Percentiles rank a stretch among this genome's conserved stretches.
Evolutionary conservation across 2,797 vertebrate genomes (phyloP).

Genomic region (Premnoplex brunnescens): DNA sequence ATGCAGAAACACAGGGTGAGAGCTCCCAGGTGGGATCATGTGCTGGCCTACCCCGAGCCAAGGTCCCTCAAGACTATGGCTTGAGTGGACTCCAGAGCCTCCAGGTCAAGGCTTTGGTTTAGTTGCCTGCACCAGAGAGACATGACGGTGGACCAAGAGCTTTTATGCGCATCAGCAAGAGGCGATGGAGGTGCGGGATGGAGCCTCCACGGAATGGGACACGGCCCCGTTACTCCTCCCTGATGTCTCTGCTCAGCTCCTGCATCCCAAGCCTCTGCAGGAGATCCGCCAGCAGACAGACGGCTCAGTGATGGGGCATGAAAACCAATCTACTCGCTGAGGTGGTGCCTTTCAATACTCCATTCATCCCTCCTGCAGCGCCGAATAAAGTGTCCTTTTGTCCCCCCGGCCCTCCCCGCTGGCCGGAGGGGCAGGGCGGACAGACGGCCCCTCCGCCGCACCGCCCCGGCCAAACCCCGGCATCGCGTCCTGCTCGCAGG

Average conservation of each 20-base stretch:
- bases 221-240: neutral
- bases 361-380: conserved; percentile 89
- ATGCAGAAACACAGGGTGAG: fast-evolving
- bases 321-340: conserved; percentile 89
- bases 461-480: neutral
- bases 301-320: conserved; percentile 80
- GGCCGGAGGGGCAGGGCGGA: conserved; percentile 82
- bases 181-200: neutral
- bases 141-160: neutral
- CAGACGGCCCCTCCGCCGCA: conserved; percentile 46
- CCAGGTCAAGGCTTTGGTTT: neutral
- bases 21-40: neutral
- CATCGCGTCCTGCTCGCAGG: neutral
- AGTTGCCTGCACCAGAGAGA: neutral
- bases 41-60: neutral
- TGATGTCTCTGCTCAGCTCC: neutral
- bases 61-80: neutral
- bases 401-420: conserved; percentile 80
- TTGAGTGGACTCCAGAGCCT: neutral
- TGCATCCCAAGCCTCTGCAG: neutral
- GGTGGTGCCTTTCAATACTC: conserved; percentile 90
- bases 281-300: conserved; percentile 71
- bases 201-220: fast-evolving
- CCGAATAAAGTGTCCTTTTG: conserved; percentile 97
- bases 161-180: neutral